Evolutionary conservation across 2,113 vertebrate species (phyloP), one percentile per base, ranked within the genome.

Genomic region (Willisornis vidua): DNA sequence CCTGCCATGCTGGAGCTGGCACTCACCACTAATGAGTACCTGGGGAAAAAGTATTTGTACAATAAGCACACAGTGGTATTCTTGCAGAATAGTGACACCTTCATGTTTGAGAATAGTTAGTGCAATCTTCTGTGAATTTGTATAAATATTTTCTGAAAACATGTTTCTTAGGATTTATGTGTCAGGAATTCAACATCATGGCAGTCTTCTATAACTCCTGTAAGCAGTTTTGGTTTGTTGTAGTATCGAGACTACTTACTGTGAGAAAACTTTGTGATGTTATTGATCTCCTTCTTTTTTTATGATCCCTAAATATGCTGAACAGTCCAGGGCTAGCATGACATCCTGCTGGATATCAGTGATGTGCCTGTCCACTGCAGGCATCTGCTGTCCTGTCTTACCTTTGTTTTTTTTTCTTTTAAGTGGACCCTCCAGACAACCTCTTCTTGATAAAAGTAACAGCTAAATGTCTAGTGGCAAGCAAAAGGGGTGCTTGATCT

Each of bases 1-100:
- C 13, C 23, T 6, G 3, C 37, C 4, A 0, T 0, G 0, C 3
- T 35, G 14, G 72, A 67, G 28, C 37, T 84, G 45, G 49, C 49
- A 48, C 22, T 3, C 41, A 16, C 3, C 7, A 59, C 49, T 14
- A 63, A 16, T 2, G 0, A 52, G 9, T 24, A 52, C 12, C 8
- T 3, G 3, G 41, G 7, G 5, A 31, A 41, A 22, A 70, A 15
- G 4, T 25, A 15, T 24, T 57, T 39, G 18, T 59, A 26, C 12
- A 14, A 3, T 20, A 54, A 72, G 15, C 7, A 68, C n/a, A 2
- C 2, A 18, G 26, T 15, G 49, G 31, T 63, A 5, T 37, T 79
- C 24, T 68, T 19, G 43, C 19, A 55, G 35, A 75, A 43, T 7
- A 46, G 16, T 33, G 48, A 10, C 23, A 49, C 9, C 6, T 75